Base-by-base conservation (phyloP, 1,140 invertebrate genomes). In the Brachionus rubens region DNA sequence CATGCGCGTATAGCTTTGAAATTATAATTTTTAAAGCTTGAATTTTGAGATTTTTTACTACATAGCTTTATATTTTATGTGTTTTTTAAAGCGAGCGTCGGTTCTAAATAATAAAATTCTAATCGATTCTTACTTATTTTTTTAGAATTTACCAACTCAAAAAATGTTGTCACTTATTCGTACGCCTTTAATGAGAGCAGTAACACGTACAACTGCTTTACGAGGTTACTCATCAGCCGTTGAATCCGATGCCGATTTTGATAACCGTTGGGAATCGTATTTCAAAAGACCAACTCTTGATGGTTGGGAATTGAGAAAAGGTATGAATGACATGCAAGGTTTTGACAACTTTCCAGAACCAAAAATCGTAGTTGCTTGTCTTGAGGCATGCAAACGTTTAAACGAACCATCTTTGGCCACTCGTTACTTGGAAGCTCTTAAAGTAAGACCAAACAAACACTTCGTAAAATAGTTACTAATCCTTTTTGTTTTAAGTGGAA, bases 321-420 rank as follows among this genome's bases (percentile, higher is more conserved):
- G 78, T 7, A 80, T 82, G 65, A 81, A 82, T 77, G 81, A 83
- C 68, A 76, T 83, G n/a, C 87, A 89, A 85, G 91, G 91, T 80
- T 90, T 92, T 88, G 96, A 99, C 87, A 86, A 93, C 78, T 89
- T 99, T 46, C 95, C 96, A 4, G 95, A 98, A 82, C 96, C 96
- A 67, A 91, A 89, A 82, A 92, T 99, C 78, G 89, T 98, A 67
- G 89, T 89, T 80, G 92, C 96, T 76, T 93, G 90, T n/a, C 83
- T 99, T 59, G 90, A 90, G 79, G 96, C 96, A 14, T 95, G 93
- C 83, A 89, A 96, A 78, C 81, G 92, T 78, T 87, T 98, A 0
- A 98, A 98, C 83, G 96, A 99, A 82, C 94, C 91, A 85, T 90
- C 95, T 0, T 85, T 99, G 3, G 90, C 93, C 41, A 88, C 94